Base-by-base conservation (phyloP, 2,113 vertebrate genomes). In the Podilymbus podiceps region DNA sequence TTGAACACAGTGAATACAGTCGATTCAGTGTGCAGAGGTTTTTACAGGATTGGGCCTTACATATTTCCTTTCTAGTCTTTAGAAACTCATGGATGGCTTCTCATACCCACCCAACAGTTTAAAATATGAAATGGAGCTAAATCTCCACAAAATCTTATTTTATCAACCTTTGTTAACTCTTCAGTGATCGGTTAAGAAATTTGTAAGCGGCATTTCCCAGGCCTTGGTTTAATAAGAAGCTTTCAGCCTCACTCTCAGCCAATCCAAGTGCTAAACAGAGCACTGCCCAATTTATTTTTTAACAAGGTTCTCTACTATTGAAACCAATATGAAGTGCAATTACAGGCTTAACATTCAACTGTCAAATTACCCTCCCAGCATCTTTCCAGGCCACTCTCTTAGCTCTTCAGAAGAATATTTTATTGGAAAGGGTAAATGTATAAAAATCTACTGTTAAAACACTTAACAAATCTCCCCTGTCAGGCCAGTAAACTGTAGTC, bases 361-460 rank as follows among this genome's bases (percentile, higher is more conserved):
- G 88, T 97, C 97, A 97, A 97, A 97, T 97, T 93, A 95, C 97
- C 96, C 91, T 94, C 90, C 96, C 83, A 47, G 85, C 89, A 90
- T 97, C 97, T 97, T 97, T 95, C 91, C 76, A 93, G 94, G 87
- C 95, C 74, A 35, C 91, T 96, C 96, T 96, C 82, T 90, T 68
- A 81, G 83, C 88, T 94, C 92, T 89, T 87, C 89, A 59, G 69
- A 97, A 81, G 95, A 94, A 93, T 97, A 96, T 96, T 97, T 98
- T 97, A 98, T 97, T 96, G 92, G 96, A 95, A 96, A 91, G 92
- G 96, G 95, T 97, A 97, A 97, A 97, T 96, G 81, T 96, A 96
- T 96, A 97, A 98, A 98, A 97, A 90, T 93, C 97, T 72, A 95
- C 97, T 97, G 96, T 96, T 97, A 95, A 97, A 98, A 97, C 97